Evolutionary conservation across 2,113 vertebrate species (phyloP), one percentile per base, ranked within the genome.

Genomic region (Orycteropus afer): DNA sequence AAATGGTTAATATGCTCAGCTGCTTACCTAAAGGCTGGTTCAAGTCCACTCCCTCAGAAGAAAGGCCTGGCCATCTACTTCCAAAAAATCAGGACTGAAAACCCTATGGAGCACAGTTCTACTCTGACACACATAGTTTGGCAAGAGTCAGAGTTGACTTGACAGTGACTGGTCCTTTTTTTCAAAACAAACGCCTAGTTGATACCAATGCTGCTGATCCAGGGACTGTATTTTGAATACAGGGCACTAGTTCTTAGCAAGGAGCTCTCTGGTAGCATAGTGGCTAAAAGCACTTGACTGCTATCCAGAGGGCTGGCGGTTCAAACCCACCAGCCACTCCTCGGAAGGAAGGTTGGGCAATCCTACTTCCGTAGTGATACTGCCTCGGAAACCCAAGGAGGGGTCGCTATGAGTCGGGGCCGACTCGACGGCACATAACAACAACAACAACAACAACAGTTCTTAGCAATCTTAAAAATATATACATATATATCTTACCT

Each of bases 211-310:
- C 73, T 88, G 13, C 76, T 88, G 42, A 86, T 55, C 3, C 32
- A 88, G 90, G 20, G 37, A 42, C 53, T 84, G 86, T 69, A 86
- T 12, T 92, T 86, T 84, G 59, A 96, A 95, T 40, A 88, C 7
- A 78, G 59, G 22, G 23, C 12, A 2, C 29, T 71, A 76, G 17
- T 83, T 78, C 90, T 87, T 27, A 67, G n/a, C 57, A 74, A 65
- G n/a, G n/a, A n/a, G n/a, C n/a, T n/a, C n/a, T n/a, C n/a, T n/a
- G n/a, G n/a, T n/a, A n/a, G n/a, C n/a, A n/a, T n/a, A n/a, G n/a
- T n/a, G n/a, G n/a, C n/a, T n/a, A n/a, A n/a, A n/a, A n/a, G n/a
- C n/a, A n/a, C n/a, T n/a, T n/a, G n/a, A n/a, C n/a, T n/a, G n/a
- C n/a, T n/a, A n/a, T n/a, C n/a, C n/a, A n/a, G n/a, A n/a, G n/a